Percentiles rank a stretch among this genome's conserved stretches.
phyloP scores from a whole-genome alignment of 2,113 vertebrate species.

The Ranitomeya variabilis region DNA sequence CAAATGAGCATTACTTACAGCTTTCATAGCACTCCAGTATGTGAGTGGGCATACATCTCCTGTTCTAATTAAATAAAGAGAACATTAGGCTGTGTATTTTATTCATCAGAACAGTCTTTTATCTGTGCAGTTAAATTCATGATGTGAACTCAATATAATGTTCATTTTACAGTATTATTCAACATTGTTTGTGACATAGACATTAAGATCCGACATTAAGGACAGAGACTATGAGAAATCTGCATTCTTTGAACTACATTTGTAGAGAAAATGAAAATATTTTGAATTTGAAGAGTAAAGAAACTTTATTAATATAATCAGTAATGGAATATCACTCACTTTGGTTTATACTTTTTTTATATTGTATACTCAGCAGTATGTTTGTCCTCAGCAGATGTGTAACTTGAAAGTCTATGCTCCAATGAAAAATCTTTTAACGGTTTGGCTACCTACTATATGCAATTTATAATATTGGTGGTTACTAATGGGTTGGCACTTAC shows the following conservation, averaged over 20 bases:
- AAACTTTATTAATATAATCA: background rate
- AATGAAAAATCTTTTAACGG: no score
- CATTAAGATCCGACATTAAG: background rate
- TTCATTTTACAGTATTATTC: background rate
- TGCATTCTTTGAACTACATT: background rate
- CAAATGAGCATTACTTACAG: slow-evolving; percentile 20
- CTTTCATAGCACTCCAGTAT: slow-evolving; percentile 13
- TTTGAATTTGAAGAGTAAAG: background rate
- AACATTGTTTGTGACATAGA: background rate
- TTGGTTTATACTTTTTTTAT: no score
- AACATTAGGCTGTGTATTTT: slow-evolving; percentile 1
- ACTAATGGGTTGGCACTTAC: no score
- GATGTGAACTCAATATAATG: background rate
- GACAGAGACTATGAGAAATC: background rate
- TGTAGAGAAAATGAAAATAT: background rate
- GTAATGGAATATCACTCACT: no score
- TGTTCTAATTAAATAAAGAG: slow-evolving; percentile 33
- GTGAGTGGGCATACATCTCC: slow-evolving; percentile 41
- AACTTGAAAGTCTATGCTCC: background rate
- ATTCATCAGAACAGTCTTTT: background rate
- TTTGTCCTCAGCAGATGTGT: no score
- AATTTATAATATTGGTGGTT: no score
- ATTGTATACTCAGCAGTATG: no score
- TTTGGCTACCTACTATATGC: no score
- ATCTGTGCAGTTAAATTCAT: background rate